Conservation (phyloP, 1,140 invertebrate genomes). For the Calycopis cecrops region DNA sequence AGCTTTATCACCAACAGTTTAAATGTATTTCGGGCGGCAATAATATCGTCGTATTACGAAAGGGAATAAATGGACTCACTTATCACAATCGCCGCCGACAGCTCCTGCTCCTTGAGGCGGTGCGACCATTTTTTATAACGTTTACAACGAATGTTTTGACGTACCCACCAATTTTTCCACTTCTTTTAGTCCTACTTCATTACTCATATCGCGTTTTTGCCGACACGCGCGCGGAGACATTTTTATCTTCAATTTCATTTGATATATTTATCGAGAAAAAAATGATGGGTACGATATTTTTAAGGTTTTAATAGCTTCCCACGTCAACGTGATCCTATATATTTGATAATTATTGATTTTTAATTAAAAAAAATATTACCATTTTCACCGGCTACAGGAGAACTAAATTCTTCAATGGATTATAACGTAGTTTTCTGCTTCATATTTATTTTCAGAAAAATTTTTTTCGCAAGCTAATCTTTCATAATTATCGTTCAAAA, state of each 20-base stretch:
- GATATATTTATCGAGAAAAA: not conserved
- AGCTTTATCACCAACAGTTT: not conserved
- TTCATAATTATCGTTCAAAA: too few relatives aligned
- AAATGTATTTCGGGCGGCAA: constrained; percentile 6
- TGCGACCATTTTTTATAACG: constrained; percentile 22
- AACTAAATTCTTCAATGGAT: too few relatives aligned
- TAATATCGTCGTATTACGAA: constrained; percentile 14
- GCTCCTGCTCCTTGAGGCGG: constrained; percentile 16
- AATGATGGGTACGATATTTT: not conserved
- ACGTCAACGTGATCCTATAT: too few relatives aligned
- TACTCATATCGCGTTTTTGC: constrained; percentile 9
- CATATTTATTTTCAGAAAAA: too few relatives aligned
- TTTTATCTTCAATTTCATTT: not conserved
- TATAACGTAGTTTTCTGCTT: too few relatives aligned
- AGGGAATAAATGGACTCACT: constrained; percentile 27
- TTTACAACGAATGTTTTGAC: constrained; percentile 18
- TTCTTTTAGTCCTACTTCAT: constrained; percentile 13
- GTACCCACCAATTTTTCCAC: constrained; percentile 19
- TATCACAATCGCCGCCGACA: constrained; percentile 31
- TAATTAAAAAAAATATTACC: too few relatives aligned
- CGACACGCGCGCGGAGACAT: not conserved
- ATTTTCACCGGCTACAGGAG: too few relatives aligned
- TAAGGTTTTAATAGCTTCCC: too few relatives aligned
- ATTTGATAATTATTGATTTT: too few relatives aligned
- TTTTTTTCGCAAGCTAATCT: too few relatives aligned